phyloP scores from a whole-genome alignment of 2,888 invertebrate species.

The Oscheius sp. region DNA sequence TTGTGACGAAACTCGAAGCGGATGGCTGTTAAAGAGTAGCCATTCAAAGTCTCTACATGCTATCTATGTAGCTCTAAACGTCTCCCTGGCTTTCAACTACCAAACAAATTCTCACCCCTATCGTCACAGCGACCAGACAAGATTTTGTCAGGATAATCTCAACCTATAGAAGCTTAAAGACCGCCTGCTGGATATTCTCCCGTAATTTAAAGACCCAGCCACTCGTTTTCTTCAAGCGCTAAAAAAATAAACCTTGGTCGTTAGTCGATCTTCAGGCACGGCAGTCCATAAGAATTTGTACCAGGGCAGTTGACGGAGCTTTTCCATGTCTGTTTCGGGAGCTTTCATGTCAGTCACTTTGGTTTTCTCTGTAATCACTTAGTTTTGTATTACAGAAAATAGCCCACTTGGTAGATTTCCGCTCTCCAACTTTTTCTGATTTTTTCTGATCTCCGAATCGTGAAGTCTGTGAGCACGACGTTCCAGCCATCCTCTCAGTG shows the following conservation, averaged over 20 bases:
- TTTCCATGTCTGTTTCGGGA: slow-evolving; percentile 45
- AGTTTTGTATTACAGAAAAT: not conserved
- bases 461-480: slow-evolving; percentile 47
- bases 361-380: slow-evolving; percentile 31
- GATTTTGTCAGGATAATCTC: too few relatives aligned
- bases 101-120: too few relatives aligned
- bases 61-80: too few relatives aligned
- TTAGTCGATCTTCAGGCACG: slow-evolving; percentile 56
- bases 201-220: too few relatives aligned
- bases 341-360: slow-evolving; percentile 49
- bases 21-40: too few relatives aligned
- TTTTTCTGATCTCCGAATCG: slow-evolving; percentile 46
- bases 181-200: too few relatives aligned
- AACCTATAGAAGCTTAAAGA: too few relatives aligned
- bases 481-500: slow-evolving; percentile 48
- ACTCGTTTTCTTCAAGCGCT: not conserved
- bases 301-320: slow-evolving; percentile 54
- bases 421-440: slow-evolving; percentile 44
- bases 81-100: too few relatives aligned
- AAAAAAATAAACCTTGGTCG: slow-evolving; percentile 41
- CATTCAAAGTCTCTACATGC: too few relatives aligned
- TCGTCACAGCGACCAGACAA: too few relatives aligned
- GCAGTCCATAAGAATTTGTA: slow-evolving; percentile 57
- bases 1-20: too few relatives aligned
- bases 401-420: slow-evolving; percentile 43